Percentiles rank a stretch among this genome's conserved stretches.
phyloP scores from a whole-genome alignment of 2,888 invertebrate species.

The Chaitophorus viminalis region DNA sequence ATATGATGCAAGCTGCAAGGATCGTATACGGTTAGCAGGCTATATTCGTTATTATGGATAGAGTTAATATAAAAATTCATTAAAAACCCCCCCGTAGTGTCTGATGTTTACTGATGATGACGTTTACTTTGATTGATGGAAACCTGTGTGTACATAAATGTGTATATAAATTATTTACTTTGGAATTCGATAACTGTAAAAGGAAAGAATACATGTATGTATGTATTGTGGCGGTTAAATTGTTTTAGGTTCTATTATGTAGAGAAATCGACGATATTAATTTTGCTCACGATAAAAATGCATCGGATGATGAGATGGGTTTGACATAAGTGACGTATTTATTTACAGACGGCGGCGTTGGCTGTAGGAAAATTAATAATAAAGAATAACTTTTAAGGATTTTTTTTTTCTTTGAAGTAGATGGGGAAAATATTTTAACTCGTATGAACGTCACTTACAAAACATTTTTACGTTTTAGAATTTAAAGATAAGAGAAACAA shows the following conservation, averaged over 20 bases:
- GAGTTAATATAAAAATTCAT: conserved; percentile 20
- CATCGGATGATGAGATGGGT: conserved; percentile 1
- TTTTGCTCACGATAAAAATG: conserved; percentile 20
- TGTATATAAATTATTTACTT: conserved; percentile 41
- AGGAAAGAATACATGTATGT: background rate
- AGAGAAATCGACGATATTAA: conserved; percentile 19
- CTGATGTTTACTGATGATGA: conserved; percentile 13
- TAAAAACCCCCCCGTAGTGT: conserved; percentile 25
- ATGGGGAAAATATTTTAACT: background rate
- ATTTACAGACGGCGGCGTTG: background rate
- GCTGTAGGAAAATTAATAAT: background rate
- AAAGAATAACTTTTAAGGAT: background rate
- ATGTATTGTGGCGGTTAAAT: background rate
- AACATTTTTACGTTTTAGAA: background rate
- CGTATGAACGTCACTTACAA: background rate
- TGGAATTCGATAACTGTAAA: conserved; percentile 43
- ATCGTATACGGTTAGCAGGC: background rate
- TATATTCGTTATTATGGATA: background rate
- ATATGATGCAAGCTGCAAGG: background rate
- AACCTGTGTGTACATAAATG: background rate
- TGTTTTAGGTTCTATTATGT: conserved; percentile 9
- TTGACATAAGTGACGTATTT: conserved; percentile 11
- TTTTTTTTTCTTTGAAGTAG: background rate
- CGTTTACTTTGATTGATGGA: conserved; percentile 30
- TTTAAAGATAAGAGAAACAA: background rate